Evolutionary conservation across 53 echinoderm and acorn worm species (phyloP).

Genomic region (Stichopus horrens): DNA sequence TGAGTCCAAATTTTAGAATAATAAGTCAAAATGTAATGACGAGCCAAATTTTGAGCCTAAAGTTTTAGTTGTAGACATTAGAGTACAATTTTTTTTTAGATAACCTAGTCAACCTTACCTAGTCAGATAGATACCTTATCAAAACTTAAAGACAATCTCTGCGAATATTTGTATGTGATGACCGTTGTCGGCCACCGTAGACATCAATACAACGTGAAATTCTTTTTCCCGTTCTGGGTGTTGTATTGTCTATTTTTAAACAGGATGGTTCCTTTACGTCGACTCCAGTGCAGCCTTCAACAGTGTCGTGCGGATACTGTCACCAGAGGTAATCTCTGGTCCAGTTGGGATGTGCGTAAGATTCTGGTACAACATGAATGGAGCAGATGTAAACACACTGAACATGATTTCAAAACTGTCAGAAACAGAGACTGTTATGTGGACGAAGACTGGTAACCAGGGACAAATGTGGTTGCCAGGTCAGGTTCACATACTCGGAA

Average conservation of each 20-base stretch:
- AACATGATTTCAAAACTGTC: constrained; percentile 10
- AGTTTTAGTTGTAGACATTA: too few relatives aligned
- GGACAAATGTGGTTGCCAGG: constrained; percentile 30
- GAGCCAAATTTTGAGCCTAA: too few relatives aligned
- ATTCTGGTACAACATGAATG: constrained; percentile 50
- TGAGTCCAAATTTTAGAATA: too few relatives aligned
- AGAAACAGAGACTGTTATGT: not conserved
- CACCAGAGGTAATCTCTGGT: constrained; percentile 16
- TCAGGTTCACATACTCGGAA: constrained; percentile 33
- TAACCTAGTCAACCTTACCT: too few relatives aligned
- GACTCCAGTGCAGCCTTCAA: constrained; percentile 6
- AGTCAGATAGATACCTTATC: too few relatives aligned
- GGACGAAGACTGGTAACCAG: constrained; percentile 40
- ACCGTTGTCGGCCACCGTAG: too few relatives aligned
- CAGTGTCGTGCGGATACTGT: not conserved
- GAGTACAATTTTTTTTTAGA: too few relatives aligned
- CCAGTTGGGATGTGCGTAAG: constrained; percentile 30
- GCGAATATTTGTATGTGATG: too few relatives aligned
- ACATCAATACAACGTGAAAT: too few relatives aligned
- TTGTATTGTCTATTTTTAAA: not conserved
- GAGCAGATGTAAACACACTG: constrained; percentile 35
- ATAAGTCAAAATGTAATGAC: too few relatives aligned
- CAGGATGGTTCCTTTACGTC: constrained; percentile 29
- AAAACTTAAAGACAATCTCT: too few relatives aligned
- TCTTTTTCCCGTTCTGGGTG: too few relatives aligned